Evolutionary conservation across 35 echinoderm and acorn worm genomes (phyloP).

Genomic region (Nesometra sesokonis): DNA sequence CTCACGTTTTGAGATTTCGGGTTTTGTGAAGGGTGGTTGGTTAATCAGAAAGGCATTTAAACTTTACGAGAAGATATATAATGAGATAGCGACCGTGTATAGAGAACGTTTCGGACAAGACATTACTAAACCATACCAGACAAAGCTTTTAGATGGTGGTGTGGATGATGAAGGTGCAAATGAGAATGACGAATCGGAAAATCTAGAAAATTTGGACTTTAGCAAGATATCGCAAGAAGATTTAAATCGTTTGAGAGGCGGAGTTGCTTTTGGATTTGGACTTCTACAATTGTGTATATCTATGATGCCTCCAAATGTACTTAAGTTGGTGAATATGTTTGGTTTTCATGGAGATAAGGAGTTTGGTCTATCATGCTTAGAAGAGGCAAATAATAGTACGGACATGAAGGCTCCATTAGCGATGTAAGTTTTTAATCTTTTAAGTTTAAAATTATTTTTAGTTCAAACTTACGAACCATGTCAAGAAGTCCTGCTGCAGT

Average conservation of each 20-base stretch:
- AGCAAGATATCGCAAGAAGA: conserved; percentile 50
- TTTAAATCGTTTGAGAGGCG: conserved; percentile 60
- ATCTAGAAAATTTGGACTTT: conserved; percentile 10
- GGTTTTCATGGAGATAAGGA: conserved; percentile 84
- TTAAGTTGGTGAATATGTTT: conserved; percentile 89
- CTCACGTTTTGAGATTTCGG: conserved; percentile 47
- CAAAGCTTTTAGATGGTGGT: neutral
- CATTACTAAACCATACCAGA: conserved; percentile 36
- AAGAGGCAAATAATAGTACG: conserved; percentile 63
- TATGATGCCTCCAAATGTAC: conserved; percentile 88
- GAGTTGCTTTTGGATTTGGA: conserved; percentile 85
- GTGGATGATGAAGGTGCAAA: conserved; percentile 2
- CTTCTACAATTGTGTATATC: conserved; percentile 83
- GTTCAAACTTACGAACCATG: too few relatives aligned
- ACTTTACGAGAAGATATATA: conserved; percentile 87
- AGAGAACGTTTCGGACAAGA: conserved; percentile 32
- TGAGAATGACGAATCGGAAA: neutral
- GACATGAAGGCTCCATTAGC: conserved; percentile 97
- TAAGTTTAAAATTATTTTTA: too few relatives aligned
- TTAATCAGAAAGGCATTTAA: conserved; percentile 89
- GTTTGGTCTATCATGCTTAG: conserved; percentile 72
- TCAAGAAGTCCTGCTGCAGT: too few relatives aligned
- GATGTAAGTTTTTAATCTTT: conserved; percentile 45
- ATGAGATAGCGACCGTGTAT: conserved; percentile 69
- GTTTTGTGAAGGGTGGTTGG: conserved; percentile 57